Conservation (phyloP, 2,113 vertebrate species). For the Tetrao urogallus region DNA sequence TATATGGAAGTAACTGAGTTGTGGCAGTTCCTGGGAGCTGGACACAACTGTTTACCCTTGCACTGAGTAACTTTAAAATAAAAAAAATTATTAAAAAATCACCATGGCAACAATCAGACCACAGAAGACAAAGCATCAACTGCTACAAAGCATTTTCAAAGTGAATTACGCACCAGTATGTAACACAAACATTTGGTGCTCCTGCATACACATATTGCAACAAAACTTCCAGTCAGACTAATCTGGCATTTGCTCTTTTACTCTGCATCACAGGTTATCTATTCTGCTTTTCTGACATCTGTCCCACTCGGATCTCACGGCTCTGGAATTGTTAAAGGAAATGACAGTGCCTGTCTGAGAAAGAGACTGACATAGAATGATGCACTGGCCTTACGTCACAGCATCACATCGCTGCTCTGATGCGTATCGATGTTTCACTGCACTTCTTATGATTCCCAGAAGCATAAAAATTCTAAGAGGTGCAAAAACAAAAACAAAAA, state of each 20-base stretch:
- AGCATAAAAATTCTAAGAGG: not conserved
- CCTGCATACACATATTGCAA: not conserved
- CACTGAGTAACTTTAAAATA: constrained; percentile 72
- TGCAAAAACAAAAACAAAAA: not conserved
- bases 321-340: not conserved
- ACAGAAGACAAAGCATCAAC: constrained; percentile 69
- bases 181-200: constrained; percentile 5
- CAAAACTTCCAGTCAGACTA: constrained; percentile 27
- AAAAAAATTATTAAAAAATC: constrained; percentile 40
- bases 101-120: constrained; percentile 82
- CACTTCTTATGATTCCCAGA: accelerated
- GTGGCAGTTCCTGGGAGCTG: constrained; percentile 72
- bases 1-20: constrained; percentile 58
- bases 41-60: constrained; percentile 77
- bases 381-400: not conserved
- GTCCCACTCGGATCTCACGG: not conserved
- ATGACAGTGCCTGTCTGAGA: not conserved
- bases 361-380: not conserved
- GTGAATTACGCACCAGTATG: constrained; percentile 44
- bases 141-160: constrained; percentile 64
- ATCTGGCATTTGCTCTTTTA: not conserved
- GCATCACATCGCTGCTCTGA: not conserved
- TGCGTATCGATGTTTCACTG: too few species aligned
- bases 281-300: not conserved
- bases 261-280: not conserved